Evolutionary conservation across 2,888 invertebrate genomes (phyloP).

Genomic region (Lepidonotus clava): DNA sequence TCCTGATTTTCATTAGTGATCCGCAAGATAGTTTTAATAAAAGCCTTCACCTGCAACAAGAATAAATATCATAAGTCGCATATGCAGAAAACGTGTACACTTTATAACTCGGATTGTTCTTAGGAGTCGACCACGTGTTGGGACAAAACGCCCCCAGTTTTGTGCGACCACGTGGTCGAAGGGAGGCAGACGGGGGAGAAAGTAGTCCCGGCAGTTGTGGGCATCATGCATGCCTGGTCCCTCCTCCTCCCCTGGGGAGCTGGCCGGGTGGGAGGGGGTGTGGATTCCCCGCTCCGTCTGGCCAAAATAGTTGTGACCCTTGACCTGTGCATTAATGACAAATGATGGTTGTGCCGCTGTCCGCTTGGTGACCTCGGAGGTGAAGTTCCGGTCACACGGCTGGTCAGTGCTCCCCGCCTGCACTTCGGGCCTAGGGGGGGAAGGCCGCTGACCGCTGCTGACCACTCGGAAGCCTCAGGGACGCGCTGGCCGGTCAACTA

Average conservation of each 20-base stretch:
- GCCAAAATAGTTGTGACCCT: slow-evolving; percentile 50
- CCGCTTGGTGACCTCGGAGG: slow-evolving; percentile 47
- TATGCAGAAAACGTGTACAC: too few relatives aligned
- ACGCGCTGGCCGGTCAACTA: too few relatives aligned
- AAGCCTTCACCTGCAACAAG: too few relatives aligned
- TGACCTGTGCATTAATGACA: slow-evolving; percentile 35
- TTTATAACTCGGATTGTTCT: too few relatives aligned
- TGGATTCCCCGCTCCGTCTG: not conserved
- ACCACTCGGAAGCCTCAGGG: not conserved
- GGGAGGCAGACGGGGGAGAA: slow-evolving; percentile 31
- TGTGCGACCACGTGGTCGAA: slow-evolving; percentile 11
- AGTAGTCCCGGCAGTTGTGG: slow-evolving; percentile 44
- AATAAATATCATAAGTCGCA: too few relatives aligned
- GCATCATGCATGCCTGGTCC: slow-evolving; percentile 7
- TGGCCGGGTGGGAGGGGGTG: not conserved
- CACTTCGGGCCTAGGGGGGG: slow-evolving; percentile 33
- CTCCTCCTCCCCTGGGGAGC: not conserved
- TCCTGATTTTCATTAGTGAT: too few relatives aligned
- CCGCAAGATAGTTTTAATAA: too few relatives aligned
- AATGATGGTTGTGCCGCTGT: slow-evolving; percentile 29
- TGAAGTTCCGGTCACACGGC: slow-evolving; percentile 42
- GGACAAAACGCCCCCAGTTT: too few relatives aligned
- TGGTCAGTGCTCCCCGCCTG: slow-evolving; percentile 1
- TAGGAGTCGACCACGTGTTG: too few relatives aligned
- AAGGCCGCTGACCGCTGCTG: not conserved